Evolutionary conservation across 2,888 invertebrate genomes (phyloP), one percentile per base, ranked within the genome.

Genomic region (Scaptomyza flava): DNA sequence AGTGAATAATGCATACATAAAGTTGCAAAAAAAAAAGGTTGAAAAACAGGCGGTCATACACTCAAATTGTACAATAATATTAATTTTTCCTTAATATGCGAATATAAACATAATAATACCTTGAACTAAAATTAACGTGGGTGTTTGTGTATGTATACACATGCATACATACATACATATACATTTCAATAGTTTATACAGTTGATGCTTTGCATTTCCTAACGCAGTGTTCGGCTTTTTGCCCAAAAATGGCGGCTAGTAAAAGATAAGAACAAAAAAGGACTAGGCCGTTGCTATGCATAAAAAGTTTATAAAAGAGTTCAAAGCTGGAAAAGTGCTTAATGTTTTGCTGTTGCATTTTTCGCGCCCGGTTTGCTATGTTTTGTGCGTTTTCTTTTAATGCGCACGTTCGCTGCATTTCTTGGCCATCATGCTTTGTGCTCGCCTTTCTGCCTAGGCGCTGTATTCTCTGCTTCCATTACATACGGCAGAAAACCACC

Each of bases 371-470:
- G 77, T 75, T 75, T 71, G 51, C 62, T 68, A 53, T 70, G 67
- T 74, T 78, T 77, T 71, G 54, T 72, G 69, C 66, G 54, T 58
- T 50, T 72, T 54, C 63, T 33, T 50, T 77, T 69, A 69, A 61
- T 72, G 69, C 66, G 43, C 45, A 58, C 53, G 31, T 77, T 66
- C 81, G 80, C 57, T 79, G 64, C 80, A 68, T 61, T 77, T 74
- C 59, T 62, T 62, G 43, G 78, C 73, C 81, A 85, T 87, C 87
- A 76, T 76, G 79, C 79, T 88, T 87, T 81, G 80, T 72, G 62
- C 68, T 67, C 42, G 42, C 9, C 51, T 45, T 57, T 67, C 69
- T 27, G 63, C 68, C 70, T 58, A 59, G 66, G 67, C 64, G 62
- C 81, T 77, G 63, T 72, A 64, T 68, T 60, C 57, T 72, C 58